Base-by-base conservation (phyloP, 1,140 invertebrate species). In the Ganaspis sp. region DNA sequence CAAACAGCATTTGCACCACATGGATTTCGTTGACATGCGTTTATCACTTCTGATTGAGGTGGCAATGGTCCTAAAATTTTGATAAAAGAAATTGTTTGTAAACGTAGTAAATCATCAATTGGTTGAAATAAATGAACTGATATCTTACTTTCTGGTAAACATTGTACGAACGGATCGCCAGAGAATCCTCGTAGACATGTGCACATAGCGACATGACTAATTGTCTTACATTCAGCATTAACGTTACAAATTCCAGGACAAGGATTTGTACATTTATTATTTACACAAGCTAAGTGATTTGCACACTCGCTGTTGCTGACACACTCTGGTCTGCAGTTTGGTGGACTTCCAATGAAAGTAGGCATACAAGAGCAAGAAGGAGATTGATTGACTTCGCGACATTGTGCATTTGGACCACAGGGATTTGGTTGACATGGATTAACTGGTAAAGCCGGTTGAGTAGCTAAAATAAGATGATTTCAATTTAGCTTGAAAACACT, bases 1-100 rank as follows among this genome's bases (percentile, higher is more conserved):
- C 95, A 96, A 19, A 94, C 83, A 19, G 95, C 95, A 88, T 96
- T 96, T 4, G 93, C 85, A 42, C 95, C 95, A 87, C 95, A 96
- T 0, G 95, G 95, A 53, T 93, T 94, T 34, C 94, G 94, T 76
- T 88, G 90, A 84, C 95, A 96, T n/a, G 95, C 93, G 58, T 73
- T 81, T 0, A n/a, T 69, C 6, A 21, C 11, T 15, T 37, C 21
- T 5, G 21, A 29, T n/a, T 64, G 26, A n/a, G 23, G 19, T 34
- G 77, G 75, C 76, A 72, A 4, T 79, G 70, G 73, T 70, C n/a
- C 75, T 83, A 73, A 45, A 69, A 69, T 29, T 74, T 64, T 17
- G 1, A 38, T 0, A 45, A 71, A 40, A 70, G 53, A 6, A 23
- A 69, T 69, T 69, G 15, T 21, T 42, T 74, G 38, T 34, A 34